Base-by-base conservation (phyloP, 2,113 vertebrate species). In the Callospermophilus lateralis region DNA sequence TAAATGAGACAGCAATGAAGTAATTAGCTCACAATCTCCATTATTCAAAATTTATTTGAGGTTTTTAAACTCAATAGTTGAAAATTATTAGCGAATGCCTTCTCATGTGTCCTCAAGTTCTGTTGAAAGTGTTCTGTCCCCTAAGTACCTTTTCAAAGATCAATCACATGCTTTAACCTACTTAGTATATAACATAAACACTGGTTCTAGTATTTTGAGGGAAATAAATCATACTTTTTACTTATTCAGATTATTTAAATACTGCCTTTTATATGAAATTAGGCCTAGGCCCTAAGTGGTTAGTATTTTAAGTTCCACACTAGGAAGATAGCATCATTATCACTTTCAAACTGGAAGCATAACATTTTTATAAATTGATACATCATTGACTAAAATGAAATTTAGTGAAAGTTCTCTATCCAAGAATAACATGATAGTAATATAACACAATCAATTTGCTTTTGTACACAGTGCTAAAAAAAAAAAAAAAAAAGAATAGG, bases 281-380 rank as follows among this genome's bases (percentile, higher is more conserved):
- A 61, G 61, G 28, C 11, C 67, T 34, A 63, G 37, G 37, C 16
- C 78, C 26, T 61, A 68, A 89, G 61, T 97, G 32, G 39, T 83
- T 87, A 58, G 67, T 94, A 51, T 90, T 67, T 83, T 34, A 77
- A 53, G 48, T 91, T 94, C 74, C 94, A 94, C 53, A 85, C 34
- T 51, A 30, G 53, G 53, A 55, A 91, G 37, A 63, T n/a, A 58
- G 17, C 83, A 32, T 93, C 42, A 61, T 92, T 45, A n/a, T 77
- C 73, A 32, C 22, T 86, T 94, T 96, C 95, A 93, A 91, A 81
- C 45, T 93, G 74, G 79, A 96, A 93, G 17, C 77, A 74, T 93
- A 83, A 74, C 76, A 73, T 76, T 85, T 83, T 95, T 83, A 91
- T 93, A 97, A 85, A 32, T 85, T 84, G 55, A 65, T 86, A 85